Conservation (phyloP, 2,888 invertebrate species). For the Spatulosminthurus flaviceps region DNA sequence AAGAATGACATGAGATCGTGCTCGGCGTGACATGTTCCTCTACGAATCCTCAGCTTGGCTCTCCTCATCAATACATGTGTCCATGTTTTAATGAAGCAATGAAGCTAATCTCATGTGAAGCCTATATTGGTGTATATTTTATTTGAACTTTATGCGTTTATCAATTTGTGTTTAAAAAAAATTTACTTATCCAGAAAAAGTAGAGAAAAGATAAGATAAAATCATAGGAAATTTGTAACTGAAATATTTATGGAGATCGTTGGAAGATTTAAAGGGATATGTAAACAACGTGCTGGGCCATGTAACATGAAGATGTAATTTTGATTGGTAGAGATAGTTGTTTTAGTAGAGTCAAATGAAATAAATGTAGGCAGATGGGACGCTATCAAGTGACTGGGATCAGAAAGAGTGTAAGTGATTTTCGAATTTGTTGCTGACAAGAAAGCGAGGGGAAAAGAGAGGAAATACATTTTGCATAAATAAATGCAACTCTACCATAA, state of each 20-base stretch:
- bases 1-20: slow-evolving; percentile 37
- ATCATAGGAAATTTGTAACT: too few relatives aligned
- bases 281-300: too few relatives aligned
- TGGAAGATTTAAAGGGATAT: too few relatives aligned
- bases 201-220: too few relatives aligned
- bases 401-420: slow-evolving; percentile 37
- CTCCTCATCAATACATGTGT: neutral
- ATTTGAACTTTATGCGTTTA: too few relatives aligned
- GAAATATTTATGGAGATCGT: too few relatives aligned
- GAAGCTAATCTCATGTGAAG: too few relatives aligned
- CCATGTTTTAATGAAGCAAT: neutral
- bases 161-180: too few relatives aligned
- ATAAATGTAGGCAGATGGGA: neutral
- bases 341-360: neutral
- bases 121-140: too few relatives aligned
- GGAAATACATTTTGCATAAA: slow-evolving; percentile 16
- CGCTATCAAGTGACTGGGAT: neutral
- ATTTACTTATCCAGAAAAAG: too few relatives aligned
- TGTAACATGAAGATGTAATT: too few relatives aligned
- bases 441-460: neutral
- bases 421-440: slow-evolving; percentile 45
- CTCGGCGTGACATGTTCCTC: slow-evolving; percentile 29
- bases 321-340: too few relatives aligned
- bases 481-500: slow-evolving; percentile 14
- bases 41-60: neutral